phyloP scores from a whole-genome alignment of 2,113 vertebrate species.

The Chamaetylas fuelleborni region DNA sequence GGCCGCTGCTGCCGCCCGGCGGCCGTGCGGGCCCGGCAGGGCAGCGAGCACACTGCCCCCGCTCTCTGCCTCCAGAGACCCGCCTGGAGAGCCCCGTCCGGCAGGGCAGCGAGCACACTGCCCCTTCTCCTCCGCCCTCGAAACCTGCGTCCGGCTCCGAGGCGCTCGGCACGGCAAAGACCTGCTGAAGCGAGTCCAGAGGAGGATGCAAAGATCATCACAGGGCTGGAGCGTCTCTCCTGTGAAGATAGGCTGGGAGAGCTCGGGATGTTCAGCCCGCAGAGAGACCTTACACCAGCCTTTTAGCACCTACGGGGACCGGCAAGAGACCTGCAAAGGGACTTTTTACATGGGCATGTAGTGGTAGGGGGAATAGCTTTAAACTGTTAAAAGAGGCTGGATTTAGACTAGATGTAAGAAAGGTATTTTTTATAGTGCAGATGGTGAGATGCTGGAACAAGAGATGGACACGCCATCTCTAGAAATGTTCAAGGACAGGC shows the following conservation, averaged over 20 bases:
- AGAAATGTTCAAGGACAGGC: neutral
- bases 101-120: rapidly evolving
- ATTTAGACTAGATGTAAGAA: neutral
- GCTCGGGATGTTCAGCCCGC: neutral
- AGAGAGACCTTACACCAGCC: neutral
- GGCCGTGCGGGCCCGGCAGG: neutral
- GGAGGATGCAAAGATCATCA: neutral
- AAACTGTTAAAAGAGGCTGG: neutral
- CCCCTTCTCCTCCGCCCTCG: neutral
- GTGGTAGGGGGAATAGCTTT: neutral
- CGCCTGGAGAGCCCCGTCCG: too few species aligned
- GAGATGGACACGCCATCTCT: neutral
- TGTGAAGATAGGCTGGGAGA: neutral
- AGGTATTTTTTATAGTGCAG: rapidly evolving
- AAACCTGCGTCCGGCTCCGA: neutral
- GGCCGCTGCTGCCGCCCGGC: neutral
- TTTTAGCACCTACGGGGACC: neutral
- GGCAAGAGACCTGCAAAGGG: too few species aligned
- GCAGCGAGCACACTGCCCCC: too few species aligned
- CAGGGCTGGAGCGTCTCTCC: neutral
- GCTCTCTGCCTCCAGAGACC: too few species aligned
- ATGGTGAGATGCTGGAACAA: neutral
- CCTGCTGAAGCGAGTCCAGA: neutral
- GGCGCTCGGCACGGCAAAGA: neutral
- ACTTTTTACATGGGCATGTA: neutral